These are phyloP conservation scores for Ptilodon capucinus DNA, from an alignment of 2,888 invertebrate species.

Conservation along the genomic window DNA sequence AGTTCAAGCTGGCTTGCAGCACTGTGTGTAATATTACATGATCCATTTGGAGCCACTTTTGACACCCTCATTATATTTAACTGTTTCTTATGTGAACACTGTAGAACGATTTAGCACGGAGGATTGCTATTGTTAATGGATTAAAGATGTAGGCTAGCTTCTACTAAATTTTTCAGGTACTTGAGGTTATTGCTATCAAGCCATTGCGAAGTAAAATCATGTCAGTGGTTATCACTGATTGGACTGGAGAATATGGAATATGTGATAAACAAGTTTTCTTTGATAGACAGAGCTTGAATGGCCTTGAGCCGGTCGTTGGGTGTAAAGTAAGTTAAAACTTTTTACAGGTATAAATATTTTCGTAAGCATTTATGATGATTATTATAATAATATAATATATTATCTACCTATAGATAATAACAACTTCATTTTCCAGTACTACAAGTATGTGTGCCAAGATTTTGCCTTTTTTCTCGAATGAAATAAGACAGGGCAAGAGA, in stretches of 20 bases:
- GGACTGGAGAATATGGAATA: slow-evolving; percentile 72
- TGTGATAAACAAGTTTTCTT: slow-evolving; percentile 85
- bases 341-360: not conserved
- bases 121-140: too few species aligned
- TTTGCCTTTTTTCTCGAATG: too few species aligned
- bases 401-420: not conserved
- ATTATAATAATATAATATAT: too few species aligned
- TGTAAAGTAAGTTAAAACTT: slow-evolving; percentile 72
- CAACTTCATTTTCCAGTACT: too few species aligned
- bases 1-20: too few species aligned
- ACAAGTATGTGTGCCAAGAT: too few species aligned
- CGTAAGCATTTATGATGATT: not conserved
- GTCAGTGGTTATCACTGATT: slow-evolving; percentile 73
- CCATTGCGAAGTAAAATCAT: slow-evolving; percentile 83
- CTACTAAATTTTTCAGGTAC: slow-evolving; percentile 51
- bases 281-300: slow-evolving; percentile 76
- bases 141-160: not conserved
- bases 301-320: slow-evolving; percentile 80
- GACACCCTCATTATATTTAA: too few species aligned
- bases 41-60: too few species aligned
- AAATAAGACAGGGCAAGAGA: too few species aligned
- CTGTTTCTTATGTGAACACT: too few species aligned
- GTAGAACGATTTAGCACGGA: too few species aligned
- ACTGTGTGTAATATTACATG: too few species aligned
- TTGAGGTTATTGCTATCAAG: slow-evolving; percentile 83